These are phyloP conservation scores for Archocentrus centrarchus DNA, from an alignment of 2,113 vertebrate genomes.

Conservation along the genomic window DNA sequence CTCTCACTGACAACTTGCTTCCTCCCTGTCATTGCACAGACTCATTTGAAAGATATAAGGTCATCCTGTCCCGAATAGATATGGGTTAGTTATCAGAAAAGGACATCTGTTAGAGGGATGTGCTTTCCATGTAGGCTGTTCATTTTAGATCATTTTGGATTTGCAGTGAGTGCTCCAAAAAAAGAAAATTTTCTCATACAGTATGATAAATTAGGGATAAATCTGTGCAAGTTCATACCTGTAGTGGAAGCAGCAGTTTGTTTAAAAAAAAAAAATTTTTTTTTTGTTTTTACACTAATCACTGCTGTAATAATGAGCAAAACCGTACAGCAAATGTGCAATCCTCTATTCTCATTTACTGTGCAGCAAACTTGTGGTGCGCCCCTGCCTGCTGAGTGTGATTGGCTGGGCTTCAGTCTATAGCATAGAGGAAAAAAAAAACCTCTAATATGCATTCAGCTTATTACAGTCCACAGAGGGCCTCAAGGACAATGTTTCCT, in stretches of 20 bases:
- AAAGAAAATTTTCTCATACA: neutral
- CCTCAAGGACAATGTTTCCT: constrained; percentile 71
- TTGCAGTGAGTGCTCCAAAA: neutral
- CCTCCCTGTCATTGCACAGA: constrained; percentile 39
- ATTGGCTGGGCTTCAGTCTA: constrained; percentile 14
- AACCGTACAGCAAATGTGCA: constrained; percentile 28
- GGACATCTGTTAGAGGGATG: neutral
- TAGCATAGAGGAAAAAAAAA: constrained; percentile 22
- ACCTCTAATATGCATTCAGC: constrained; percentile 40
- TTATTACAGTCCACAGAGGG: constrained; percentile 47
- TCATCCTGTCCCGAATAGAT: constrained; percentile 34
- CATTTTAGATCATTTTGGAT: neutral
- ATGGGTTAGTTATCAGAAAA: constrained; percentile 33
- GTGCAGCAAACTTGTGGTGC: constrained; percentile 30
- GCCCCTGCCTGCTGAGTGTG: neutral
- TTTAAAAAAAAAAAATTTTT: neutral
- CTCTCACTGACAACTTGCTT: constrained; percentile 42
- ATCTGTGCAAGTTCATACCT: neutral
- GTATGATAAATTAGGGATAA: neutral
- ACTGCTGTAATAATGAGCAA: neutral
- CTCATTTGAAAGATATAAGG: constrained; percentile 55
- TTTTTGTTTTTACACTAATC: neutral
- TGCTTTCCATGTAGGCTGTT: neutral
- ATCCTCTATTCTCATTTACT: constrained; percentile 40
- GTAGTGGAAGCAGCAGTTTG: neutral